Evolutionary conservation across 2,113 vertebrate species (phyloP), one percentile per base, ranked within the genome.

Genomic region (Platanista minor): DNA sequence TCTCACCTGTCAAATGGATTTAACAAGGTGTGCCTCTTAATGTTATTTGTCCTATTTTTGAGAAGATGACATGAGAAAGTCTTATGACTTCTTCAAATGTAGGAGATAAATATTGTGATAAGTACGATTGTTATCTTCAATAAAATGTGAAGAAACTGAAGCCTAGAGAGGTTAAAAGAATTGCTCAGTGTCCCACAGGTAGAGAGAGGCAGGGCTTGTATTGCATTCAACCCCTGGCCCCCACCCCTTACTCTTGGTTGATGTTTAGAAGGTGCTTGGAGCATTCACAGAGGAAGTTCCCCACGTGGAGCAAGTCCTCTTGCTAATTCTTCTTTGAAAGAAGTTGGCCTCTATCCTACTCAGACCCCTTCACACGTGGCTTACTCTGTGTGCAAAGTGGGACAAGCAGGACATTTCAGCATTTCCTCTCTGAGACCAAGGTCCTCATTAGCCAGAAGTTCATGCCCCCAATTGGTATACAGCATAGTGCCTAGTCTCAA

Each of bases 281-380:
- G 18, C 4, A 8, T 5, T 33, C 33, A 39, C 33, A 15, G 14
- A 77, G 27, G 15, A 86, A 72, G 25, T 15, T 69, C 43, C 8
- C 31, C 13, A 27, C 2, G 0, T 25, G 52, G 14, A 41, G 5
- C 5, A n/a, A 41, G 6, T 3, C 17, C 31, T 31, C 12, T 1
- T n/a, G 33, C 4, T 25, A 33, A 43, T 83, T 82, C 12, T 61
- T n/a, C 41, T 78, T 39, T 61, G 57, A 46, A 72, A 18, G 25
- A 77, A 86, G 57, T 8, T 43, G 69, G 5, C 33, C 41, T 78
- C 62, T 67, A 6, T 46, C 23, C 46, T 46, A 2, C 27, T 64
- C 46, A 27, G 49, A 43, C 39, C 33, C 12, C 0, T 71, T 75
- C 41, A 21, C 25, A 66, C 14, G 8, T 4, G 3, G 62, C 15